Evolutionary conservation across 2,888 invertebrate species (phyloP), one percentile per base, ranked within the genome.

Genomic region (Drosophila mulleri): DNA sequence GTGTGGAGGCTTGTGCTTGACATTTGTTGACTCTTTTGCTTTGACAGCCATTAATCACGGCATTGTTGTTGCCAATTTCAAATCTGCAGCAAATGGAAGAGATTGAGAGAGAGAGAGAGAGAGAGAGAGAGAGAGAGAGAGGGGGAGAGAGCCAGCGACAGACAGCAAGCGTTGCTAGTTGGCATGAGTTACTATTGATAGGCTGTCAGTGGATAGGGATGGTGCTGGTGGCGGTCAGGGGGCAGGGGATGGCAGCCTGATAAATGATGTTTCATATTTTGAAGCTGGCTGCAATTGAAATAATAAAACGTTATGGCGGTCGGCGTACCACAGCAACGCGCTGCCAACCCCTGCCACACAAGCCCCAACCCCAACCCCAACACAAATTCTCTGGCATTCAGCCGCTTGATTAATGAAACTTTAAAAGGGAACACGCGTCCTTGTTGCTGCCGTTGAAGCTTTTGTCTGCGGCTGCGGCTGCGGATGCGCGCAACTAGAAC

Each of bases 21-120:
- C 89, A 84, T 88, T 84, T 84, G 84, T 84, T 88, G 83, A 88
- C 87, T 84, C 89, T 88, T 84, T 88, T 79, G 89, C 87, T 88
- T 81, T 88, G 84, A 87, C 84, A 89, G 89, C 87, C 89, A 84
- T 84, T 84, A 84, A 84, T 84, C 84, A 89, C 74, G 87, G 65
- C 84, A 84, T 84, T 84, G 84, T 88, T 83, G 88, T 75, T 83
- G 87, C 84, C 84, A 86, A 86, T 84, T 84, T 75, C 70, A 82
- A 85, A 83, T 84, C 87, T 84, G 66, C 72, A 37, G 72, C 60
- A 58, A 72, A 81, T 26, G 26, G 5, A 26, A 26, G 5, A 26
- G 4, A 26, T 26, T 4, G n/a, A 1, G 32, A 12, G 53, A 16
- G 39, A 5, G 39, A 39, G 29, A 16, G 54, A 2, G n/a, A 6